Evolutionary conservation across 2,113 vertebrate species (phyloP).

Genomic region (Brienomyrus longianalis): DNA sequence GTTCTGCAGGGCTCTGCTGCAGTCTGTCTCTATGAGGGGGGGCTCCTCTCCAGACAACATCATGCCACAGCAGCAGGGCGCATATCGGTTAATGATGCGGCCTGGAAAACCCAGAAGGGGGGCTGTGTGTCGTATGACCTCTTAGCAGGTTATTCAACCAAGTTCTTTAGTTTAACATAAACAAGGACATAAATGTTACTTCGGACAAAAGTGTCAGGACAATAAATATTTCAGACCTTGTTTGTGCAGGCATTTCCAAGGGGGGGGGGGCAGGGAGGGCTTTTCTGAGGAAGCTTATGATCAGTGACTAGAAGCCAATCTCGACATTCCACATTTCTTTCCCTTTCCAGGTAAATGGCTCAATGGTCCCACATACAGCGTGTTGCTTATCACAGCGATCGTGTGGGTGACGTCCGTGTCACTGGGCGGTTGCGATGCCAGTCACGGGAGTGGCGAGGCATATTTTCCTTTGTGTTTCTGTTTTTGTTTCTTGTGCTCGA

Average conservation of each 20-base stretch:
- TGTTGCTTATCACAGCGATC: not conserved
- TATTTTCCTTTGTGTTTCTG: not conserved
- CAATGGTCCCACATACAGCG: not conserved
- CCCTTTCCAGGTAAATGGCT: not conserved
- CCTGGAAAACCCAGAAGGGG: not conserved
- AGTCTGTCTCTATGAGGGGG: not conserved
- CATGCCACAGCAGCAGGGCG: not conserved
- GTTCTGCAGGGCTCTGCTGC: not conserved
- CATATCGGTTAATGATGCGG: not conserved
- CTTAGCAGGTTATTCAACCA: not conserved
- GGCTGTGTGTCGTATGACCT: not conserved
- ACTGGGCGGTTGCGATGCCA: not conserved
- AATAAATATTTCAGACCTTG: not conserved
- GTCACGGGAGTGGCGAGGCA: not conserved
- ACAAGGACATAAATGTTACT: not conserved
- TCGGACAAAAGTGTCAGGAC: not conserved
- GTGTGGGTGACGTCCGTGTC: not conserved
- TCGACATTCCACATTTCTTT: not conserved
- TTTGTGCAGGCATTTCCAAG: not conserved
- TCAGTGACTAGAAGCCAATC: not conserved
- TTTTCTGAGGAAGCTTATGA: not conserved
- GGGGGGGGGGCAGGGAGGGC: not conserved
- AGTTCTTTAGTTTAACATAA: not conserved
- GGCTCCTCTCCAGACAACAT: not conserved
- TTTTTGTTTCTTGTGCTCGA: not conserved